Evolutionary conservation across 2,113 vertebrate species (phyloP).

Genomic region (Saimiri boliviensis): DNA sequence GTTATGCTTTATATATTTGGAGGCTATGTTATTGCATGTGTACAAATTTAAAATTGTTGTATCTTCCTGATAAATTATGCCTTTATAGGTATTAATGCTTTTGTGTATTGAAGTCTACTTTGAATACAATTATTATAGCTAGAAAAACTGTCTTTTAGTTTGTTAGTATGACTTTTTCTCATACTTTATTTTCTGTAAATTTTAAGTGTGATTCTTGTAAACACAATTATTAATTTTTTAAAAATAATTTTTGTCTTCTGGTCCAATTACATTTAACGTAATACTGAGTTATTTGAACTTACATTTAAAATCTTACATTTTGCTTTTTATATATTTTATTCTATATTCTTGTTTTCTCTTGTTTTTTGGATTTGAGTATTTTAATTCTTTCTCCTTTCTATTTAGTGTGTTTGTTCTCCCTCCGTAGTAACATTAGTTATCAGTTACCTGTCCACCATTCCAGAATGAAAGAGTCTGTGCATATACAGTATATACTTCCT

Average conservation of each 20-base stretch:
- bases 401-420: background rate
- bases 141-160: background rate
- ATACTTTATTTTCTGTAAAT: background rate
- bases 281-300: background rate
- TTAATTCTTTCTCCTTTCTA: slow-evolving; percentile 19
- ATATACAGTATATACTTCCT: background rate
- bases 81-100: background rate
- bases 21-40: background rate
- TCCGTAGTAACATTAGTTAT: background rate
- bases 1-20: background rate
- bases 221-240: background rate
- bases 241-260: slow-evolving; percentile 16
- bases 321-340: background rate
- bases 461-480: background rate
- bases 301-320: background rate
- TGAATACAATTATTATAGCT: background rate
- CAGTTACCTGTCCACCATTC: background rate
- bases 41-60: background rate
- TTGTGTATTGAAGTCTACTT: background rate
- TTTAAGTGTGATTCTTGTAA: slow-evolving; percentile 40
- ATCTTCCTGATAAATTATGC: background rate
- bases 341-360: background rate
- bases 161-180: background rate
- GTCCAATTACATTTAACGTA: background rate
- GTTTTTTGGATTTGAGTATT: slow-evolving; percentile 8